Percentiles rank a stretch among this genome's conserved stretches.
Evolutionary conservation across 2,797 vertebrate genomes (phyloP).

Genomic region (Champsocephalus esox): DNA sequence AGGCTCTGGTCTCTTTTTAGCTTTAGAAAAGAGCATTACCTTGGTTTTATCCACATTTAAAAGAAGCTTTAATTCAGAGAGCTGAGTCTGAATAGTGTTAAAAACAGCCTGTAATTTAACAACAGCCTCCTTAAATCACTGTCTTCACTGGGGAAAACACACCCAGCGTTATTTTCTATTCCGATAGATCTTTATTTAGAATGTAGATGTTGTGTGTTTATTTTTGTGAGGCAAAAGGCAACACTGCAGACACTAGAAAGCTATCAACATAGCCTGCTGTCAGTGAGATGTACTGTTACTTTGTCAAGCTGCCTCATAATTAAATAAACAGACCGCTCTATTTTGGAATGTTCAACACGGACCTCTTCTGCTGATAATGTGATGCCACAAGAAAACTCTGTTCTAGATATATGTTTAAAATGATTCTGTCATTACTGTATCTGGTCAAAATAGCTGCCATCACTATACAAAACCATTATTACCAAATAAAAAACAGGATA

Average conservation of each 20-base stretch:
- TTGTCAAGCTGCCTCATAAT: slow-evolving; percentile 63
- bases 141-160: slow-evolving; percentile 41
- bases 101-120: no score
- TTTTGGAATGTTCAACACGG: slow-evolving; percentile 57
- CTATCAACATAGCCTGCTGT: slow-evolving; percentile 57
- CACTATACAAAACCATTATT: not conserved
- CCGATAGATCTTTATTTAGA: slow-evolving; percentile 72
- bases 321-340: slow-evolving; percentile 59
- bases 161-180: slow-evolving; percentile 58
- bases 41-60: no score
- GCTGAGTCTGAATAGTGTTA: no score
- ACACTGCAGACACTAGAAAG: slow-evolving; percentile 59
- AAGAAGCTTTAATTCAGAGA: no score
- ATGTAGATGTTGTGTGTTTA: slow-evolving; percentile 49
- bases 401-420: slow-evolving; percentile 42
- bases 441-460: slow-evolving; percentile 18
- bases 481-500: not conserved
- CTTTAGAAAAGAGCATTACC: no score
- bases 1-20: no score
- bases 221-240: slow-evolving; percentile 55
- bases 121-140: not conserved
- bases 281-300: slow-evolving; percentile 56
- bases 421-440: slow-evolving; percentile 17
- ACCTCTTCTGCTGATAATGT: slow-evolving; percentile 50
- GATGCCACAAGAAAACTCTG: slow-evolving; percentile 27